Evolutionary conservation across 2,888 invertebrate species (phyloP).

Genomic region (Eupithecia tripunctaria): DNA sequence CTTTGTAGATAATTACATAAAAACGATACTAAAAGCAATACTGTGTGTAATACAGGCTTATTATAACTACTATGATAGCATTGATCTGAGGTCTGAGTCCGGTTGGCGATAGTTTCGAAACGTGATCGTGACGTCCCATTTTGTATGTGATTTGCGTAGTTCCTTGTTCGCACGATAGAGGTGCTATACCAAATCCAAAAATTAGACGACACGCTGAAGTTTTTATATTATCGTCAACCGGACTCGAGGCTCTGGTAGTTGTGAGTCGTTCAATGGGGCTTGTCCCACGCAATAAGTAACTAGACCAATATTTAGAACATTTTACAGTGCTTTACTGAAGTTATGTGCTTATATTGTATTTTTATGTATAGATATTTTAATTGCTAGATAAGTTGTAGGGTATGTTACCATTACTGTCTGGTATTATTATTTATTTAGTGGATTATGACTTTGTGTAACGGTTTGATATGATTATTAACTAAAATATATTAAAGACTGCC

Average conservation of each 20-base stretch:
- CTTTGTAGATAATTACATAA: conserved; percentile 37
- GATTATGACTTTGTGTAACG: conserved; percentile 70
- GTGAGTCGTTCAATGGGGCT: conserved; percentile 54
- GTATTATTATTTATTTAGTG: conserved; percentile 78
- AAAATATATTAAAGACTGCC: conserved; percentile 82
- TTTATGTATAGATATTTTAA: conserved; percentile 67
- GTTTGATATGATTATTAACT: conserved; percentile 73
- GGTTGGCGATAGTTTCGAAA: no score
- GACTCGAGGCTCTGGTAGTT: conserved; percentile 53
- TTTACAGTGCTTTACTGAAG: conserved; percentile 79
- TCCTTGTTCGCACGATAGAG: no score
- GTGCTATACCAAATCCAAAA: no score
- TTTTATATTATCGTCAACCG: no score
- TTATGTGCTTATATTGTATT: conserved; percentile 78
- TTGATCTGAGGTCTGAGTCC: conserved; percentile 50
- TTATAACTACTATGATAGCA: conserved; percentile 60
- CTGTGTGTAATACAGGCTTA: conserved; percentile 53
- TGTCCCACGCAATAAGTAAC: conserved; percentile 77
- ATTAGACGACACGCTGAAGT: no score
- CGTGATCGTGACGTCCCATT: no score
- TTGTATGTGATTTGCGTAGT: no score
- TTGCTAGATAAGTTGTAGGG: conserved; percentile 73
- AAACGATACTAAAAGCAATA: conserved; percentile 46
- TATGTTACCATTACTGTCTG: conserved; percentile 79
- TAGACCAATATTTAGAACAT: conserved; percentile 84